Percentiles rank a stretch among this genome's conserved stretches.
phyloP scores from a whole-genome alignment of 2,113 vertebrate species.

The Aplodontia rufa region DNA sequence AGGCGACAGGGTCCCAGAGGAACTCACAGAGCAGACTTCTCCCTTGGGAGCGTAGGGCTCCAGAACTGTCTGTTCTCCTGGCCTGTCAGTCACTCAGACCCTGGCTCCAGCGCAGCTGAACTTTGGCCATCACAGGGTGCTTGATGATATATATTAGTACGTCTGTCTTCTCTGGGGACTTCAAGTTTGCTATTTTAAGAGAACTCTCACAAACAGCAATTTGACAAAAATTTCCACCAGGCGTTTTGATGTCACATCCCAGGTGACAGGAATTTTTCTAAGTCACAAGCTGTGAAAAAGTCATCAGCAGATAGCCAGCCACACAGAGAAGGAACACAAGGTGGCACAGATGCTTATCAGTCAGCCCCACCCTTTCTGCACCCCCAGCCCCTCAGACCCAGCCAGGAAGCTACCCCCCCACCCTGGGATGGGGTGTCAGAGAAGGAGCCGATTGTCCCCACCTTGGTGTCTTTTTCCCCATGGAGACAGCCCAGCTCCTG shows the following conservation, averaged over 20 bases:
- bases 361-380: accelerated
- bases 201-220: not conserved
- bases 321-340: accelerated
- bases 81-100: accelerated
- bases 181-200: not conserved
- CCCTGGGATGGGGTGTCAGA: too few species aligned
- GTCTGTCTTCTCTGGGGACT: not conserved
- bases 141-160: not conserved
- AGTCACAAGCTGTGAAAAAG: not conserved
- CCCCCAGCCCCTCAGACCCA: not conserved
- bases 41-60: accelerated
- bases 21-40: not conserved
- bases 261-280: not conserved
- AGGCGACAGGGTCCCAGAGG: not conserved
- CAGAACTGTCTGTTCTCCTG: accelerated
- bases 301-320: not conserved
- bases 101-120: not conserved
- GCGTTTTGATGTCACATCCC: not conserved
- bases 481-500: not conserved
- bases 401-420: not conserved
- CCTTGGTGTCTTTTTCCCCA: too few species aligned
- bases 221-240: not conserved
- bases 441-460: too few species aligned
- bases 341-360: not conserved
- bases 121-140: accelerated